Conservation (phyloP, 2,888 invertebrate genomes). For the Nephrocerus scutellatus region DNA sequence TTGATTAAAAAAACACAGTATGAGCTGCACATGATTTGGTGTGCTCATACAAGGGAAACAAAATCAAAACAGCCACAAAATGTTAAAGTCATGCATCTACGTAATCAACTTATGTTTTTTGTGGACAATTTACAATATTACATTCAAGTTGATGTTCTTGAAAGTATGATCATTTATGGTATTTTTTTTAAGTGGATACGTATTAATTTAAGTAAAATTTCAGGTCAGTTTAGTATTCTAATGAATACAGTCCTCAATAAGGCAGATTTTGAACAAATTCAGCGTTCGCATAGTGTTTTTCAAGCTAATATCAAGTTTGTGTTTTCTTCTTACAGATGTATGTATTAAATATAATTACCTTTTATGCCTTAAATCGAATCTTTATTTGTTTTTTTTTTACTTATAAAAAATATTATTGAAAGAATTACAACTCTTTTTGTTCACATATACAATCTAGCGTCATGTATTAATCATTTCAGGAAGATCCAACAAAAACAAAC, state of each 20-base stretch:
- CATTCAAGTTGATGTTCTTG: conserved; percentile 84
- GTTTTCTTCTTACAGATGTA: conserved; percentile 67
- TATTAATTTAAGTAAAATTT: too few species aligned
- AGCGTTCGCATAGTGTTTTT: conserved; percentile 74
- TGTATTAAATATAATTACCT: conserved; percentile 21
- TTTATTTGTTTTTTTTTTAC: conserved; percentile 4
- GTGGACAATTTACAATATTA: conserved; percentile 89
- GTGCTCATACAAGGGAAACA: conserved; percentile 53
- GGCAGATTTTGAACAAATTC: conserved; percentile 78
- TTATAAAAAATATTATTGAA: not conserved
- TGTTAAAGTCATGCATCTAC: conserved; percentile 56
- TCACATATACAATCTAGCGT: not conserved
- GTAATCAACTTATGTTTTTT: conserved; percentile 80
- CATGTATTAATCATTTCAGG: conserved; percentile 19
- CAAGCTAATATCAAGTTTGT: conserved; percentile 74
- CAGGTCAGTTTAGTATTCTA: conserved; percentile 65
- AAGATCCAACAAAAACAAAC: conserved; percentile 30
- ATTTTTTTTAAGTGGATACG: too few species aligned
- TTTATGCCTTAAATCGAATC: not conserved
- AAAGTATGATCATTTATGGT: too few species aligned
- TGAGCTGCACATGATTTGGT: conserved; percentile 79
- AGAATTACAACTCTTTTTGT: too few species aligned
- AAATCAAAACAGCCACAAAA: conserved; percentile 55
- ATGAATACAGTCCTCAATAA: conserved; percentile 67
- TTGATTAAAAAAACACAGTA: conserved; percentile 78